Conservation (phyloP, 2,113 vertebrate genomes). For the Prochilodus magdalenae region DNA sequence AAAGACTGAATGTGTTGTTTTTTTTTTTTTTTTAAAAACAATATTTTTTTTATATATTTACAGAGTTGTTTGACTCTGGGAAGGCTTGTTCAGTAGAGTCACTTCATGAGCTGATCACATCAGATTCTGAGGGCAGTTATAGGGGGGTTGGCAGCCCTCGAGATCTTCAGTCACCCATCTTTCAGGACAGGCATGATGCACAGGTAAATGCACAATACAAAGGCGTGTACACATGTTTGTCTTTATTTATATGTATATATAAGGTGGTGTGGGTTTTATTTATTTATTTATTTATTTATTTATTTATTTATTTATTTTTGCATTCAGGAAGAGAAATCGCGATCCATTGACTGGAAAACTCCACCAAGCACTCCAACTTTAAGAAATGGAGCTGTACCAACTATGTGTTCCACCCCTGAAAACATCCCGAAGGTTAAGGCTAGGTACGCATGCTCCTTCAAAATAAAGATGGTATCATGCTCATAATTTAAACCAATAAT, state of each 20-base stretch:
- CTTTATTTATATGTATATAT: too few species aligned
- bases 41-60: slow-evolving; percentile 36
- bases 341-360: slow-evolving; percentile 68
- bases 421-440: slow-evolving; percentile 71
- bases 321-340: slow-evolving; percentile 75
- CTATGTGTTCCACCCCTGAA: slow-evolving; percentile 78
- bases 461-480: too few species aligned
- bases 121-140: slow-evolving; percentile 95
- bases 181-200: slow-evolving; percentile 84
- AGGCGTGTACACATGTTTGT: too few species aligned
- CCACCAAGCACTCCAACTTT: slow-evolving; percentile 74
- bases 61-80: slow-evolving; percentile 80
- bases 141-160: slow-evolving; percentile 87
- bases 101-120: slow-evolving; percentile 90
- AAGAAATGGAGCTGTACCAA: slow-evolving; percentile 67
- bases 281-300: not conserved
- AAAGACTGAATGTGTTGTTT: too few species aligned
- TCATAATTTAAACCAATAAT: too few species aligned
- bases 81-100: slow-evolving; percentile 91
- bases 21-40: too few species aligned
- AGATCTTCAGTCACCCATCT: slow-evolving; percentile 90
- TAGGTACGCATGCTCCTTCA: slow-evolving; percentile 54
- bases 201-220: slow-evolving; percentile 3
- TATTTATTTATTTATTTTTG: not conserved
- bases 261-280: not conserved